Base-by-base conservation (phyloP, 2,113 vertebrate genomes). In the Lepus timidus region DNA sequence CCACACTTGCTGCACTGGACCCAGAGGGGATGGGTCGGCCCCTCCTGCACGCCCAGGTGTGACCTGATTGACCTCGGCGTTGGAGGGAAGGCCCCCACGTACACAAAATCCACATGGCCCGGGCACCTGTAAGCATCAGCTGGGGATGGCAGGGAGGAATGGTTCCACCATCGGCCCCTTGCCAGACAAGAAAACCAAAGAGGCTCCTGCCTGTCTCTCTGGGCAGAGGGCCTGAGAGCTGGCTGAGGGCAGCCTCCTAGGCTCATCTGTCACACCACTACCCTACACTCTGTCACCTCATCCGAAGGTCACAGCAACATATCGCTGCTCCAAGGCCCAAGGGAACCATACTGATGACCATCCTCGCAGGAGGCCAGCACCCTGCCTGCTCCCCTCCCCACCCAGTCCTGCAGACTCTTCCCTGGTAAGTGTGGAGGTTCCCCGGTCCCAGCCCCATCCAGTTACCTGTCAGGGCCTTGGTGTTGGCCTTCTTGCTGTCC, bases 391-490 rank as follows among this genome's bases (percentile, higher is more conserved):
- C 36, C 67, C 19, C 29, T 55, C 39, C 9, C 3, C 25, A 80
- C 19, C 49, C 16, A 61, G 11, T 13, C 5, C 29, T 3, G 25
- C 10, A n/a, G n/a, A 74, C 8, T 51, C 10, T 33, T 31, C 81
- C 31, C 33, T 33, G 13, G 9, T 2, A 17, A 33, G 19, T 11
- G 4, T 4, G 19, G 64, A 67, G 16, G 27, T 8, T 25, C 52
- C 58, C 14, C 1, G 0, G 79, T 17, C 25, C 16, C 3, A 1
- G 31, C 12, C 73, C 61, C 44, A 55, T 31, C 10, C 29, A 19
- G 82, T 44, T 96, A 99, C 98, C 98, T 98, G 98, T 99, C 85
- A 96, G 87, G 81, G 98, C 98, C 93, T 92, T 79, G 1, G 98
- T 98, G 61, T 97, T 79, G 0, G 94, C 97, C 97, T 97, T 99